Percentiles rank a stretch among this genome's conserved stretches.
Evolutionary conservation across 2,888 invertebrate genomes (phyloP).

Genomic region (Aspidiotus rigidus): DNA sequence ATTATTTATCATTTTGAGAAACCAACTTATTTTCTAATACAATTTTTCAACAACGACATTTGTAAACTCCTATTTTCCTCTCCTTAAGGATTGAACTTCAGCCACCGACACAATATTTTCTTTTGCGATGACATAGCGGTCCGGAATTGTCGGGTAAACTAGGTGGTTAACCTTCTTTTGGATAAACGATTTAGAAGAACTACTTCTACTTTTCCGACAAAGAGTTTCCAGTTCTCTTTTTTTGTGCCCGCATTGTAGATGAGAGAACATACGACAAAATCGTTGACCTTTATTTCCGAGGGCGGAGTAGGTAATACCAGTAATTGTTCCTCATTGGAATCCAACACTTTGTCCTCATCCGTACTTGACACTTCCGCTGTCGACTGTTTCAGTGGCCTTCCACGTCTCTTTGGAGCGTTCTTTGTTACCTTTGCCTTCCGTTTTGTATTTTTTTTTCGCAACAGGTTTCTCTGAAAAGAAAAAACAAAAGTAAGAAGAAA

Average conservation of each 20-base stretch:
- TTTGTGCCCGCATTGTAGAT: constrained; percentile 2
- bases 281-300: neutral
- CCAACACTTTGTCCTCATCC: constrained; percentile 5
- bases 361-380: neutral
- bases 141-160: constrained; percentile 2
- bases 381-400: too few relatives aligned
- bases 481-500: neutral
- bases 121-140: neutral
- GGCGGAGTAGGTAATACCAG: too few relatives aligned
- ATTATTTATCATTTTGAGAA: too few relatives aligned
- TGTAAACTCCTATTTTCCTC: constrained; percentile 3
- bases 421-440: constrained; percentile 1
- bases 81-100: neutral
- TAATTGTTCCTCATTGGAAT: too few relatives aligned
- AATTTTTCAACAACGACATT: too few relatives aligned
- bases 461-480: constrained; percentile 2
- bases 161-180: neutral
- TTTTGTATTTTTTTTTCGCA: neutral
- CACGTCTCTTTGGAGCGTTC: constrained; percentile 4
- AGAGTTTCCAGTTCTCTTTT: constrained; percentile 3
- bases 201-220: constrained; percentile 11
- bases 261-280: neutral
- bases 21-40: too few relatives aligned
- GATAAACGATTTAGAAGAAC: neutral
- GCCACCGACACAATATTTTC: neutral